Evolutionary conservation across 2,797 vertebrate species (phyloP).

Genomic region (Cichlasoma orientale): DNA sequence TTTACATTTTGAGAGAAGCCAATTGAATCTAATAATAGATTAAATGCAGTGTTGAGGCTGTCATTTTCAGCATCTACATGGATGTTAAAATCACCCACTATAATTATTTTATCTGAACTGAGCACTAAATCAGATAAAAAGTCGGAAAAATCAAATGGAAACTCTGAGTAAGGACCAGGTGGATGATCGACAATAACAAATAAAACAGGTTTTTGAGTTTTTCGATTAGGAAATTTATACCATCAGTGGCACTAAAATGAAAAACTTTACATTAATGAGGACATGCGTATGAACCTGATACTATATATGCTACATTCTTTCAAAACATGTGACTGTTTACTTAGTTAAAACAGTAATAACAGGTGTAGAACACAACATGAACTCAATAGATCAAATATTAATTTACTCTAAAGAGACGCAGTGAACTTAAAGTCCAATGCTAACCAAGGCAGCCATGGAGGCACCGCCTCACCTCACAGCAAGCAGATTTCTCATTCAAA

Average conservation of each 20-base stretch:
- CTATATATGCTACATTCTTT: neutral
- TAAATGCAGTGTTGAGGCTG: too few species aligned
- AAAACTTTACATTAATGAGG: neutral
- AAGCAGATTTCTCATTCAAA: neutral
- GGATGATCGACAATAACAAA: too few species aligned
- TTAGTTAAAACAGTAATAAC: neutral
- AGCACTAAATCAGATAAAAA: too few species aligned
- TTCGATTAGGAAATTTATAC: too few species aligned
- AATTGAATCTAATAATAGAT: too few species aligned
- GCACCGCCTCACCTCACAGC: neutral
- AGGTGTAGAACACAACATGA: neutral
- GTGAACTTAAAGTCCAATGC: neutral
- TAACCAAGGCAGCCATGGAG: neutral
- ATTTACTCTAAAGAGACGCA: neutral
- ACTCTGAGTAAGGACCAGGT: too few species aligned
- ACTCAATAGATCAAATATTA: neutral
- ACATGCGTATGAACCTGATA: neutral
- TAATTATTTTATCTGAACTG: too few species aligned
- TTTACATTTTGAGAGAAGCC: too few species aligned
- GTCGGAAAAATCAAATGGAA: too few species aligned
- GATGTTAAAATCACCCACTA: too few species aligned
- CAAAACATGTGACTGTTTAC: neutral
- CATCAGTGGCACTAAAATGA: neutral
- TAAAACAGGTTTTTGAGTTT: too few species aligned
- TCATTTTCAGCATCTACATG: too few species aligned